Conservation (phyloP, 2,113 vertebrate species). For the Merops nubicus region DNA sequence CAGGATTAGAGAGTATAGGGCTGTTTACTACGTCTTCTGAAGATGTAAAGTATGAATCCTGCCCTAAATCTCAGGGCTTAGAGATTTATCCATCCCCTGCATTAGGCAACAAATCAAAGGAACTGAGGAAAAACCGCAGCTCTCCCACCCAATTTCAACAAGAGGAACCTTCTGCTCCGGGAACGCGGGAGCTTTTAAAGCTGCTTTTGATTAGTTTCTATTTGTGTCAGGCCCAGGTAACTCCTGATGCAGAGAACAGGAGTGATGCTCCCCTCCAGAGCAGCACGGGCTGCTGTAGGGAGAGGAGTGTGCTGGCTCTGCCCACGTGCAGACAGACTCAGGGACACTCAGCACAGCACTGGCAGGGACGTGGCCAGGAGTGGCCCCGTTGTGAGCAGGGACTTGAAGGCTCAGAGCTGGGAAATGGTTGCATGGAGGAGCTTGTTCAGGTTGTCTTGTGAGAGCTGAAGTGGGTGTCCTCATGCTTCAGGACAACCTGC, state of each 20-base stretch:
- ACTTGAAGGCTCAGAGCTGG: neutral
- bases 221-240: constrained; percentile 34
- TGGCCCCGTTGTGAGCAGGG: neutral
- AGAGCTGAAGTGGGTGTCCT: neutral
- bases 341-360: fast-evolving
- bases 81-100: constrained; percentile 75
- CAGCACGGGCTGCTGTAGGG: neutral
- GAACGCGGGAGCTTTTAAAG: constrained; percentile 17
- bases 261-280: neutral
- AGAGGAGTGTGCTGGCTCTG: neutral
- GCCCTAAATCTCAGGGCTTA: constrained; percentile 76
- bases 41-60: constrained; percentile 73
- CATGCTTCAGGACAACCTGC: neutral
- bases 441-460: neutral
- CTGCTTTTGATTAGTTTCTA: constrained; percentile 53
- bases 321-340: fast-evolving
- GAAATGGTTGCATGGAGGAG: fast-evolving
- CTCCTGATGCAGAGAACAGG: neutral
- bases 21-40: constrained; percentile 75
- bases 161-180: constrained; percentile 20
- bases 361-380: fast-evolving
- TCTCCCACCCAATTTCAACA: constrained; percentile 66
- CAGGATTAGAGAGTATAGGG: constrained; percentile 68
- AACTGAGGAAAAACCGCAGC: constrained; percentile 70
- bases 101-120: constrained; percentile 81